Evolutionary conservation across 1,140 invertebrate species (phyloP).

Genomic region (Anastrepha ludens): DNA sequence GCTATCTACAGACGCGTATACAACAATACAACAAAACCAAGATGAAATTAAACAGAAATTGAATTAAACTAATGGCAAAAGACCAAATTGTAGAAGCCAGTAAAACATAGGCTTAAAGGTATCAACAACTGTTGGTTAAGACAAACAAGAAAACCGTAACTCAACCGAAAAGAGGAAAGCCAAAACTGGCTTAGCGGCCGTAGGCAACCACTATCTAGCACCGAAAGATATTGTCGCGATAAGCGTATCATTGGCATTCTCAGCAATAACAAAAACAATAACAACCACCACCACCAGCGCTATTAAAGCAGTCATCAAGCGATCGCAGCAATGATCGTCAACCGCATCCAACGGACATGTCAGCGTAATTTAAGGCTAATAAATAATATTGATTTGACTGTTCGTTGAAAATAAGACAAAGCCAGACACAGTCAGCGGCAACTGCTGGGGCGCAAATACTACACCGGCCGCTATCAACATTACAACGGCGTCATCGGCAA

Average conservation of each 20-base stretch:
- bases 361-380: constrained; percentile 57
- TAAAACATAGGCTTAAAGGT: not conserved
- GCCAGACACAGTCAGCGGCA: constrained; percentile 2
- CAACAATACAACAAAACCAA: not conserved
- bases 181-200: not conserved
- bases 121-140: not conserved
- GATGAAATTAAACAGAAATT: not conserved
- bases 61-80: not conserved
- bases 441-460: not conserved
- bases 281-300: not conserved
- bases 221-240: not conserved
- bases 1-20: not conserved
- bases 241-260: not conserved
- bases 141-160: too few species aligned
- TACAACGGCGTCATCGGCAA: not conserved
- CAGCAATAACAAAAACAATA: constrained; percentile 15
- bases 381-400: constrained; percentile 58
- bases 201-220: constrained; percentile 20
- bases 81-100: not conserved
- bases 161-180: not conserved
- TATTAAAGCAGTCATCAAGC: constrained; percentile 23
- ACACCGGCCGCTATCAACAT: not conserved
- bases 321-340: constrained; percentile 23
- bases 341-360: constrained; percentile 52
- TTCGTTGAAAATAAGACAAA: constrained; percentile 48